Percentiles rank a stretch among this genome's conserved stretches.
Conservation (phyloP, 2,888 invertebrate genomes). For the Chrysodeixis includens region DNA sequence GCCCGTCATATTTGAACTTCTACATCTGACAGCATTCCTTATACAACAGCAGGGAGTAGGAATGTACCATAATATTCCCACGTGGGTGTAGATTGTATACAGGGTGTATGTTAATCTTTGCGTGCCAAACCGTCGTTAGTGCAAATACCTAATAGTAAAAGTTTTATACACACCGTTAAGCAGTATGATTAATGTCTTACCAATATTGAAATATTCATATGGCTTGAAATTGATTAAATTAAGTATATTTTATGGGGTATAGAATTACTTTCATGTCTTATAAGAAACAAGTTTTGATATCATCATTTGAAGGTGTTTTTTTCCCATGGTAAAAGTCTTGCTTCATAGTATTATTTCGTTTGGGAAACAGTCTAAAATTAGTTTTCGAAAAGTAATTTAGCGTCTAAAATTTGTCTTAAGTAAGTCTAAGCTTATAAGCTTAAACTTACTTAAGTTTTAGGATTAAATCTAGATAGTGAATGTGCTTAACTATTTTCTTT, state of each 20-base stretch:
- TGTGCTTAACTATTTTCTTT: no score
- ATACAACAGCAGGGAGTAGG: slow-evolving; percentile 21
- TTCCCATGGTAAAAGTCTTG: no score
- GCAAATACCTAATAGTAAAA: slow-evolving; percentile 32
- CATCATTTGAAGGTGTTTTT: no score
- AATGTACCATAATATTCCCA: slow-evolving; percentile 22
- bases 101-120: slow-evolving; percentile 28
- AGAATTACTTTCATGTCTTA: neutral
- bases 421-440: no score
- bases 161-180: slow-evolving; percentile 21
- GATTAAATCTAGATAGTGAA: no score
- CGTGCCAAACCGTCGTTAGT: slow-evolving; percentile 35
- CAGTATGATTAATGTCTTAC: neutral
- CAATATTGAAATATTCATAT: slow-evolving; percentile 8
- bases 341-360: no score
- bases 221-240: neutral
- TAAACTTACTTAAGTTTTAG: no score
- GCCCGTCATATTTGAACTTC: no score
- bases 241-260: neutral
- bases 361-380: no score
- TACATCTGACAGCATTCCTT: slow-evolving; percentile 5
- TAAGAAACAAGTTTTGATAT: no score
- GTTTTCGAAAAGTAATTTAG: no score
- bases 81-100: slow-evolving; percentile 1
- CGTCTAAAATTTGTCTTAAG: no score